Base-by-base conservation (phyloP, 2,113 vertebrate genomes). In the Coryphaenoides rupestris region DNA sequence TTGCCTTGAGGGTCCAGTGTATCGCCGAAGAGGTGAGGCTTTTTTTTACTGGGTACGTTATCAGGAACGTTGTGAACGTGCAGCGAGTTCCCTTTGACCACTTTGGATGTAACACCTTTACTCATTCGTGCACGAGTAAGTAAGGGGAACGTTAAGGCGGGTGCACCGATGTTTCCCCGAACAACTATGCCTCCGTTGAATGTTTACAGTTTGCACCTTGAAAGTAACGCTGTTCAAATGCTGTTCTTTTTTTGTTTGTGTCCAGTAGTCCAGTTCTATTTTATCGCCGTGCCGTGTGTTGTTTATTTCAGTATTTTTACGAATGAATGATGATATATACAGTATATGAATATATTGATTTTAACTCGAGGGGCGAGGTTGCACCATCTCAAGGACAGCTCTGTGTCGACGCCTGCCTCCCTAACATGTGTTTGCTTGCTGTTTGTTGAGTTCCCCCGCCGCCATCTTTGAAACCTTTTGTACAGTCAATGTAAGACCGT, bases 41-140 rank as follows among this genome's bases (percentile, higher is more conserved):
- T 58, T 73, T 58, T 73, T 65, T 45, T 53, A 62, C 15, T 17
- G 53, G 72, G 63, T 56, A 47, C 68, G 58, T 63, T 62, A 69
- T 69, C 78, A 78, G 68, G 70, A 74, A 86, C 57, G 58, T 61
- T 74, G 59, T 68, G 76, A 79, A 79, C 74, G 82, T 81, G 76
- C 67, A 47, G 60, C 33, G 65, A 64, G 73, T 49, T 73, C 63
- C 60, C 72, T 66, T 60, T 64, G 70, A 87, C 73, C 60, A 63
- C 33, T 63, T 70, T 84, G 78, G 84, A 83, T 84, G 73, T 87
- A 73, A 73, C 76, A 65, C 60, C 69, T 63, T n/a, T 56, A 67
- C 76, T 65, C 49, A 62, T 71, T 26, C 58, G 23, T 7, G 21
- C 57, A 52, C 21, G 19, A n/a, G n/a, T n/a, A 46, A 58, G 69